Conservation (phyloP, 2,888 invertebrate genomes). For the Ectobius pallidus region DNA sequence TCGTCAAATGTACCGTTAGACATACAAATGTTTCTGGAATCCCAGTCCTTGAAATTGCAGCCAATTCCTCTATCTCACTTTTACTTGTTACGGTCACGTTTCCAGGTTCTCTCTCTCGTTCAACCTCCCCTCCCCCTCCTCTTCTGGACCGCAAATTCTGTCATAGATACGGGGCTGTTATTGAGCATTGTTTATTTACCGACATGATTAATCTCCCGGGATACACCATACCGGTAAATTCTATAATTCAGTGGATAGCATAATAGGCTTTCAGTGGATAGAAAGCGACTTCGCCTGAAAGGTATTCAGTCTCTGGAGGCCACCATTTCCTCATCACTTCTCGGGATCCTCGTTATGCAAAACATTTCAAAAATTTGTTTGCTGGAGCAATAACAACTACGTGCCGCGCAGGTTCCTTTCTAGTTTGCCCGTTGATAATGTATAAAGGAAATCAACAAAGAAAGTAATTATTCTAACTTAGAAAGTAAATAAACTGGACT, state of each 20-base stretch:
- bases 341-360: too few species aligned
- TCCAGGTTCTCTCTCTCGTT: not conserved
- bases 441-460: too few species aligned
- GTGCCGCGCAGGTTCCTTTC: too few species aligned
- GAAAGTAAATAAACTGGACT: too few species aligned
- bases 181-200: constrained; percentile 11
- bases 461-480: too few species aligned
- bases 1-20: not conserved
- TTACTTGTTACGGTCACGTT: not conserved
- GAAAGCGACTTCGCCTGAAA: not conserved
- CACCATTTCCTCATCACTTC: too few species aligned
- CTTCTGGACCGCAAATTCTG: not conserved
- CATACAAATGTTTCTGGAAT: not conserved
- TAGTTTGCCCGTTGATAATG: too few species aligned
- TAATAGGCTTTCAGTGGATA: not conserved
- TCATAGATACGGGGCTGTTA: constrained; percentile 1
- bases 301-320: too few species aligned
- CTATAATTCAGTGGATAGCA: not conserved
- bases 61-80: not conserved
- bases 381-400: too few species aligned
- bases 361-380: too few species aligned
- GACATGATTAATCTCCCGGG: not conserved
- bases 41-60: too few species aligned
- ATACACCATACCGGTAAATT: constrained; percentile 3
- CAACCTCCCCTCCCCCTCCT: not conserved